Percentiles rank a stretch among this genome's conserved stretches.
These are phyloP conservation scores for Crotophaga sulcirostris DNA, from an alignment of 2,113 vertebrate genomes.

Conservation along the genomic window DNA sequence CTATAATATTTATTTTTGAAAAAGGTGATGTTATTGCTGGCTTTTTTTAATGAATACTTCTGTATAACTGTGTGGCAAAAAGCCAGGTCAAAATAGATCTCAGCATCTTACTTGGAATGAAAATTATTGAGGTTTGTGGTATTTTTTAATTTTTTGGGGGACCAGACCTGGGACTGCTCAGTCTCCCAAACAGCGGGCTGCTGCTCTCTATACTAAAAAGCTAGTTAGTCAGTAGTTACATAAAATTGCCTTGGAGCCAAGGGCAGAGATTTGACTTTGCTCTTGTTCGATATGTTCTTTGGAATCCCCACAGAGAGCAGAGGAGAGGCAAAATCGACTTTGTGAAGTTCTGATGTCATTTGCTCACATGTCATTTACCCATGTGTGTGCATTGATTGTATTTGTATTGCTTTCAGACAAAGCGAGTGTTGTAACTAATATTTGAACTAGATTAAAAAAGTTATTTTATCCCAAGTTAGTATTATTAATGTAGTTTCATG, in stretches of 20 bases:
- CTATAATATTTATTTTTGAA: not conserved
- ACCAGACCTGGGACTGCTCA: not conserved
- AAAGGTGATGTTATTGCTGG: not conserved
- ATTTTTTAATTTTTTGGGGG: not conserved
- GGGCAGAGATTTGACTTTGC: constrained; percentile 33
- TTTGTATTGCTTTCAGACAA: constrained; percentile 45
- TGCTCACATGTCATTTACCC: not conserved
- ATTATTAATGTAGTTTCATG: not conserved
- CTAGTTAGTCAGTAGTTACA: not conserved
- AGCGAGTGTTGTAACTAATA: not conserved
- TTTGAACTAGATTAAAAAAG: not conserved
- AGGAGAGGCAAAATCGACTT: not conserved
- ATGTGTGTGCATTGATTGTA: constrained; percentile 11
- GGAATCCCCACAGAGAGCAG: not conserved
- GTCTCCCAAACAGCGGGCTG: not conserved
- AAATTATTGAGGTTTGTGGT: not conserved
- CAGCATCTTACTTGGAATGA: not conserved
- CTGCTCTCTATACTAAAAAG: not conserved
- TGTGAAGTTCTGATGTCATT: constrained; percentile 49
- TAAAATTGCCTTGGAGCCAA: constrained; percentile 15
- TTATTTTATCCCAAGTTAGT: not conserved
- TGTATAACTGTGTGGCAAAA: not conserved
- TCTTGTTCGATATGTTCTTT: not conserved
- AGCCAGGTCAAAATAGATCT: not conserved
- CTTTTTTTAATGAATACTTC: not conserved